phyloP scores from a whole-genome alignment of 1,140 invertebrate genomes.

The Orius laevigatus region DNA sequence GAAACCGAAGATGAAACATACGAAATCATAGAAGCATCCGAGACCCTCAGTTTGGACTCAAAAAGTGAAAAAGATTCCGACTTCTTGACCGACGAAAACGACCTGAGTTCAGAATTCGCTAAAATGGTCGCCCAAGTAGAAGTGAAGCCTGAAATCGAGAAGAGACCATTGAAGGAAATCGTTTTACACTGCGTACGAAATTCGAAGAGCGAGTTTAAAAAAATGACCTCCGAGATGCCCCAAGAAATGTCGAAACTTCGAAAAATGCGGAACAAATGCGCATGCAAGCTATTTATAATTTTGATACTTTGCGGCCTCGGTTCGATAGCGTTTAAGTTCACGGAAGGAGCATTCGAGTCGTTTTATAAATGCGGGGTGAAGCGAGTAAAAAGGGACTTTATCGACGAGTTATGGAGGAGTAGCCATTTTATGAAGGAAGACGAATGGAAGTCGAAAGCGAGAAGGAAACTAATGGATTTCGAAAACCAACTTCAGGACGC shows the following conservation, averaged over 20 bases:
- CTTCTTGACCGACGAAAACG: too few relatives aligned
- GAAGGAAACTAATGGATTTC: conserved; percentile 63
- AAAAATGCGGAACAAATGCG: conserved; percentile 44
- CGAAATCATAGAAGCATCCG: too few relatives aligned
- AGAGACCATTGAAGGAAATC: neutral
- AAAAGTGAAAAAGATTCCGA: too few relatives aligned
- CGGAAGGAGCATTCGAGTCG: conserved; percentile 64
- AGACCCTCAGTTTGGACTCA: too few relatives aligned
- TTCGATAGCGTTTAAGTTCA: conserved; percentile 56
- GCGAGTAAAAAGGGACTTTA: conserved; percentile 66
- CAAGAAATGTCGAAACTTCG: conserved; percentile 38
- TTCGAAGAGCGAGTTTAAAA: conserved; percentile 40
- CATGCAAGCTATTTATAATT: conserved; percentile 44
- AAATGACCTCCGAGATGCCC: conserved; percentile 39
- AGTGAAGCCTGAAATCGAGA: neutral
- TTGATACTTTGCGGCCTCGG: conserved; percentile 60
- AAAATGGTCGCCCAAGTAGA: too few relatives aligned
- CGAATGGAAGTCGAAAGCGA: conserved; percentile 71
- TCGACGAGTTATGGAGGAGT: conserved; percentile 59
- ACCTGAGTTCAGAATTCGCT: too few relatives aligned
- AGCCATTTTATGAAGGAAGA: conserved; percentile 67
- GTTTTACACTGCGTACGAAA: too few relatives aligned
- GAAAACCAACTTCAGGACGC: conserved; percentile 71
- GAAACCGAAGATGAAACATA: too few relatives aligned
- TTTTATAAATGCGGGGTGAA: conserved; percentile 78